Percentiles rank a stretch among this genome's conserved stretches.
Conservation (phyloP, 37 sponge, comb jelly and placozoan genomes). For the Haliclona indistincta region DNA sequence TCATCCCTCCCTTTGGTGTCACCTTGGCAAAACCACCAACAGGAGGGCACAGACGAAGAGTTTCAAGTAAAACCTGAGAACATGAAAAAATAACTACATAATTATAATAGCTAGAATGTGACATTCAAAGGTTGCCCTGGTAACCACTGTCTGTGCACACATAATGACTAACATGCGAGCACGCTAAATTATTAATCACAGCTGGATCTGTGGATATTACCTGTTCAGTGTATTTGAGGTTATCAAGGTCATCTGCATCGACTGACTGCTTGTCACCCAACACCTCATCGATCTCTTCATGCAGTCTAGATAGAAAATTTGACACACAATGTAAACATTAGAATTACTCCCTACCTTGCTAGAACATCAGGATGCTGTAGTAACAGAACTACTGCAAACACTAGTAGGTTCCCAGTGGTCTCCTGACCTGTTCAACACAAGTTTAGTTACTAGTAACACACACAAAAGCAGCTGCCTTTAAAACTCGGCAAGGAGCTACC, state of each 20-base stretch:
- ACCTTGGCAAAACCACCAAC: not conserved
- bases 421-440: no score
- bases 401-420: not conserved
- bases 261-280: not conserved
- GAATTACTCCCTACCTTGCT: no score
- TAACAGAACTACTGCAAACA: not conserved
- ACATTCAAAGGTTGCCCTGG: no score
- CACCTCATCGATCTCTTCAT: not conserved
- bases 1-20: not conserved
- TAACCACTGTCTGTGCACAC: no score
- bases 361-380: constrained; percentile 2
- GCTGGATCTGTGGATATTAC: not conserved
- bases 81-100: not conserved
- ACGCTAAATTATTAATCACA: not conserved
- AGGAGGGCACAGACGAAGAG: constrained; percentile 21
- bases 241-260: not conserved
- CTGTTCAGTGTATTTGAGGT: not conserved
- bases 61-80: constrained; percentile 18
- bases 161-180: no score
- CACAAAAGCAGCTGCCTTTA: no score
- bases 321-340: no score
- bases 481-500: no score
- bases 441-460: no score
- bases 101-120: not conserved
- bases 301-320: not conserved